A percentile compares a stretch with the other conserved stretches of the same genome.
Evolutionary conservation across 2,797 vertebrate genomes (phyloP).

Genomic region (Darevskia nairensis): DNA sequence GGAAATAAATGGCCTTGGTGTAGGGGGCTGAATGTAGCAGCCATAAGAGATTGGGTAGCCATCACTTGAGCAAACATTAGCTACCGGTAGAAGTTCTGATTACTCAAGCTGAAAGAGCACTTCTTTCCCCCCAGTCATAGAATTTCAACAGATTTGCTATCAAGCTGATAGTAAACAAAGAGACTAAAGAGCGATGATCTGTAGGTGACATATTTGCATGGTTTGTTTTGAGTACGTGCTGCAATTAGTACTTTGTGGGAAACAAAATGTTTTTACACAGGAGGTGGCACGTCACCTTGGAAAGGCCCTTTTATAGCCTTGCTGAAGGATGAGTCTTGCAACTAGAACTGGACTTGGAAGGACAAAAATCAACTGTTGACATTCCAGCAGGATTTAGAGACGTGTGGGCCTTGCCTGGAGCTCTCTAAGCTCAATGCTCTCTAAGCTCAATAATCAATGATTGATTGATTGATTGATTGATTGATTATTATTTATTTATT

Average conservation of each 20-base stretch:
- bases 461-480: not conserved
- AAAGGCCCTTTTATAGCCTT: constrained; percentile 49
- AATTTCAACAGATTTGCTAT: not conserved
- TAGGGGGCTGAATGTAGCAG: not conserved
- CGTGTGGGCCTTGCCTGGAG: constrained; percentile 52
- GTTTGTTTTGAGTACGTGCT: not conserved
- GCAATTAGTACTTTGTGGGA: constrained; percentile 54
- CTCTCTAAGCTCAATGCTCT: constrained; percentile 27
- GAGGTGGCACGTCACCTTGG: constrained; percentile 58
- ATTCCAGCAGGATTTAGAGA: constrained; percentile 51
- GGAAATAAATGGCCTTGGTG: too few relatives aligned
- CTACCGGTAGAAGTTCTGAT: not conserved
- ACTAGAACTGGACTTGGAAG: constrained; percentile 56
- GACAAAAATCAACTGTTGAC: constrained; percentile 44
- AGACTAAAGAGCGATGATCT: not conserved
- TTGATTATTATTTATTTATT: too few relatives aligned
- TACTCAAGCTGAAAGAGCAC: not conserved
- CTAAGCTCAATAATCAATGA: not conserved
- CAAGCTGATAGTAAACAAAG: constrained; percentile 6
- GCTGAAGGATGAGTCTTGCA: constrained; percentile 37
- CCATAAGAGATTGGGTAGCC: not conserved
- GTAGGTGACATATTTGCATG: not conserved
- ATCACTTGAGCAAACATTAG: not conserved
- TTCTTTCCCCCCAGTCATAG: too few relatives aligned
- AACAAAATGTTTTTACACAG: constrained; percentile 12